Base-by-base conservation (phyloP, 2,113 vertebrate species). In the Mustela lutreola region DNA sequence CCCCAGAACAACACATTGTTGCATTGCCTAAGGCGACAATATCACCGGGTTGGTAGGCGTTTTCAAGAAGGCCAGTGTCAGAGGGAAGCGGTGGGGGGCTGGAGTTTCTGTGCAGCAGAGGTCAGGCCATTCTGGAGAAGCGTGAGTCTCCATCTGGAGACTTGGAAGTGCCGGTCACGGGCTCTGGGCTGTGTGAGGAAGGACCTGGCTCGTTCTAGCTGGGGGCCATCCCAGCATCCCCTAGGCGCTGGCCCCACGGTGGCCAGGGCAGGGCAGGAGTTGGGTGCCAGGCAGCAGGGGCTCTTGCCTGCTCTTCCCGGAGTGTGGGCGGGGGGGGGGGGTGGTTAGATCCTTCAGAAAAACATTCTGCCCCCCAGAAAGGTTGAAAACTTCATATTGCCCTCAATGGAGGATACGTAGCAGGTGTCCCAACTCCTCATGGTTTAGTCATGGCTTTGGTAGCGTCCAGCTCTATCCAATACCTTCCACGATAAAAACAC, bases 31-130 rank as follows among this genome's bases (percentile, higher is more conserved):
- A n/a, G 56, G 4, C 16, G 7, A 14, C 28, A 26, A 5, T 19
- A 2, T 6, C 4, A 0, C 11, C 31, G 0, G 8, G 65, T 14
- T 19, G 56, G 63, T 36, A 24, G 14, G 26, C 19, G 0, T n/a
- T 19, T 18, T n/a, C 65, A n/a, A 3, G 15, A 4, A 11, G 42
- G 39, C 42, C 11, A 19, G 33, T 1, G 3, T 18, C 33, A n/a
- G 73, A n/a, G 31, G 1, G 0, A 5, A 8, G 11, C 2, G 0
- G 0, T 0, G 36, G 7, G 50, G 36, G 60, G 11, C 1, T 31
- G 60, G n/a, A 2, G 31, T 7, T 31, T 62, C 79, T 18, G 14
- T 60, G 58, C 16, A 0, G 24, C 60, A 0, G 6, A 19, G 63
- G 33, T 26, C 71, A 75, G 71, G 42, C 42, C 24, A 0, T 58